These are phyloP conservation scores for Leptopterna dolabrata DNA, from an alignment of 2,888 invertebrate genomes.

Conservation along the genomic window DNA sequence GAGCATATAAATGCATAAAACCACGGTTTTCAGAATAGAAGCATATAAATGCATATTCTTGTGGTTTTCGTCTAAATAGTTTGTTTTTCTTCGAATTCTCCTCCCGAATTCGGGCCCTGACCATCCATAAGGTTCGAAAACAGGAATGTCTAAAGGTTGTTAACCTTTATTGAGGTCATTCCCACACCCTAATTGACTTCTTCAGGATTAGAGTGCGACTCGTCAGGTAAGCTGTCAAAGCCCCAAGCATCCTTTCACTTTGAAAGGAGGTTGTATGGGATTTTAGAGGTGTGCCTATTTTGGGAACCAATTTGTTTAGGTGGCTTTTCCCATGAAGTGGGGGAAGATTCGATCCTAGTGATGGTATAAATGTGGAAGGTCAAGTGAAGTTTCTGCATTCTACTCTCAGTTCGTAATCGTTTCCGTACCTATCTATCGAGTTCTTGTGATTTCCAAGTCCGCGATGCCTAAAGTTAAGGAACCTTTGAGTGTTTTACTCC, in stretches of 20 bases:
- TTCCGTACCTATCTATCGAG: too few relatives aligned
- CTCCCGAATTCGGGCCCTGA: background rate
- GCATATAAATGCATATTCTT: too few relatives aligned
- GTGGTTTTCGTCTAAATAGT: too few relatives aligned
- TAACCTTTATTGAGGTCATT: too few relatives aligned
- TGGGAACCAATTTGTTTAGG: background rate
- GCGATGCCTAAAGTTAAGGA: background rate
- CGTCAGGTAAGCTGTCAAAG: background rate
- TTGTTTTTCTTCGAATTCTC: too few relatives aligned
- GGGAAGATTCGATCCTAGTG: background rate
- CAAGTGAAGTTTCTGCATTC: background rate
- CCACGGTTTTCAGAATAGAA: too few relatives aligned
- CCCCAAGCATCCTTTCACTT: too few relatives aligned
- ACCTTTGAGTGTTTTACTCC: background rate
- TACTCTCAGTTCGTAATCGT: background rate
- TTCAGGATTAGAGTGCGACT: background rate
- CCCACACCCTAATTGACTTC: conserved; percentile 1
- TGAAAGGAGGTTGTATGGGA: background rate
- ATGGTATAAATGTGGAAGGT: background rate
- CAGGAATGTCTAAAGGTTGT: background rate
- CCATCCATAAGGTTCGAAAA: too few relatives aligned
- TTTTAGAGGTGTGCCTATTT: background rate
- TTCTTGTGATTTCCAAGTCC: too few relatives aligned
- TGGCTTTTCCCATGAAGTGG: too few relatives aligned
- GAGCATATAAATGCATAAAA: too few relatives aligned